phyloP scores from a whole-genome alignment of 2,113 vertebrate genomes.

The Anas platyrhynchos region DNA sequence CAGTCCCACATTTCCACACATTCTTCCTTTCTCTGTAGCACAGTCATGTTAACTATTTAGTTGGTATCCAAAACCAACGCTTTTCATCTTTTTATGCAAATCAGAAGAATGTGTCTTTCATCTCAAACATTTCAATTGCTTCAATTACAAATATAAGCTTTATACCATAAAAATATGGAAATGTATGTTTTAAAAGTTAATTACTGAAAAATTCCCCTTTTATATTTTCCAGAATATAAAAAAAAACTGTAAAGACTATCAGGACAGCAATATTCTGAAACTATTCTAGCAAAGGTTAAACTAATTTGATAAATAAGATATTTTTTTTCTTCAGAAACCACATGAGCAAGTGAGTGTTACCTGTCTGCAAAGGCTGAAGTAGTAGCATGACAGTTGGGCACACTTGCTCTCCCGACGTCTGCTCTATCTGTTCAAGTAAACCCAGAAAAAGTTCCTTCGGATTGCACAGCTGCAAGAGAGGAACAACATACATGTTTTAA shows the following conservation, averaged over 20 bases:
- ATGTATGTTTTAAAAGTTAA: neutral
- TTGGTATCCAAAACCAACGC: neutral
- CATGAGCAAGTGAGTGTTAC: constrained; percentile 72
- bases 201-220: neutral
- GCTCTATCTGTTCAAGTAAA: constrained; percentile 94
- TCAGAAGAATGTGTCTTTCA: neutral
- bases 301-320: neutral
- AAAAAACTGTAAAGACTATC: neutral
- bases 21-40: neutral
- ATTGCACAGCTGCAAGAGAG: constrained; percentile 84
- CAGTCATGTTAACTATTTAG: neutral
- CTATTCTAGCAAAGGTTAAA: neutral
- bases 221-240: neutral
- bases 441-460: constrained; percentile 95
- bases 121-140: neutral
- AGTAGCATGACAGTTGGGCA: constrained; percentile 85
- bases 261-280: neutral
- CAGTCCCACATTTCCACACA: neutral
- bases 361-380: constrained; percentile 89
- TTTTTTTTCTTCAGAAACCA: neutral
- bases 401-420: constrained; percentile 81
- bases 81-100: neutral
- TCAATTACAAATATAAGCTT: neutral
- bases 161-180: neutral
- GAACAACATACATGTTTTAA: neutral